Percentiles rank a stretch among this genome's conserved stretches.
Conservation (phyloP, 2,113 vertebrate genomes). For the Rhombomys opimus region DNA sequence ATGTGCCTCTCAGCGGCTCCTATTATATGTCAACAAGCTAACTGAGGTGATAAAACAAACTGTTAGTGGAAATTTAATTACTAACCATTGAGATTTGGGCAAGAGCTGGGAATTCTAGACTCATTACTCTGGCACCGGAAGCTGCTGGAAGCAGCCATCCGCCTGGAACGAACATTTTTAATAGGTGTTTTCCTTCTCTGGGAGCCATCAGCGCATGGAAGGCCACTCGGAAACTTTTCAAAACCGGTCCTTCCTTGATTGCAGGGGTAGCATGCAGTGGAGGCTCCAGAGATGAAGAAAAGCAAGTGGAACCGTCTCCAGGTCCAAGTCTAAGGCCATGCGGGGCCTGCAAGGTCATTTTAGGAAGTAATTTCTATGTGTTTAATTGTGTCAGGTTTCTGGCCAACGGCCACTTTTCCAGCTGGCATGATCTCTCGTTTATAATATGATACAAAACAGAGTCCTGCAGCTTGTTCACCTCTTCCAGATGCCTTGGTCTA, state of each 20-base stretch:
- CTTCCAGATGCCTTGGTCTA: neutral
- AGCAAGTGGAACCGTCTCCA: neutral
- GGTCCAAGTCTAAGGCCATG: neutral
- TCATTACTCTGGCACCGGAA: slow-evolving; percentile 45
- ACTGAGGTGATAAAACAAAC: slow-evolving; percentile 81
- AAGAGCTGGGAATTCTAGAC: slow-evolving; percentile 61
- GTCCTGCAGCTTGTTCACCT: neutral
- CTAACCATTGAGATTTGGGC: slow-evolving; percentile 58
- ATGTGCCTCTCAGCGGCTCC: slow-evolving; percentile 82
- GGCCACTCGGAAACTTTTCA: slow-evolving; percentile 58
- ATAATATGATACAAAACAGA: neutral
- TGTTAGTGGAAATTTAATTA: slow-evolving; percentile 79
- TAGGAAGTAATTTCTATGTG: slow-evolving; percentile 43
- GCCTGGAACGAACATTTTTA: slow-evolving; percentile 61
- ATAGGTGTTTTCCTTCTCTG: slow-evolving; percentile 68
- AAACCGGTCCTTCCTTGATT: neutral
- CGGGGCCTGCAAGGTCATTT: neutral
- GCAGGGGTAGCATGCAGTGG: neutral
- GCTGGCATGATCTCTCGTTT: neutral
- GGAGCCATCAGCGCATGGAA: slow-evolving; percentile 50
- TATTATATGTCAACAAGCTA: slow-evolving; percentile 87
- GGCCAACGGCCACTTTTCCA: slow-evolving; percentile 41
- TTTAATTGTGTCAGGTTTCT: slow-evolving; percentile 43
- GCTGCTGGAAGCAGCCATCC: slow-evolving; percentile 61
- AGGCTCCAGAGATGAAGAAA: neutral